These are phyloP conservation scores for Simalia tracyae DNA, from an alignment of 2,797 vertebrate genomes.

Conservation along the genomic window DNA sequence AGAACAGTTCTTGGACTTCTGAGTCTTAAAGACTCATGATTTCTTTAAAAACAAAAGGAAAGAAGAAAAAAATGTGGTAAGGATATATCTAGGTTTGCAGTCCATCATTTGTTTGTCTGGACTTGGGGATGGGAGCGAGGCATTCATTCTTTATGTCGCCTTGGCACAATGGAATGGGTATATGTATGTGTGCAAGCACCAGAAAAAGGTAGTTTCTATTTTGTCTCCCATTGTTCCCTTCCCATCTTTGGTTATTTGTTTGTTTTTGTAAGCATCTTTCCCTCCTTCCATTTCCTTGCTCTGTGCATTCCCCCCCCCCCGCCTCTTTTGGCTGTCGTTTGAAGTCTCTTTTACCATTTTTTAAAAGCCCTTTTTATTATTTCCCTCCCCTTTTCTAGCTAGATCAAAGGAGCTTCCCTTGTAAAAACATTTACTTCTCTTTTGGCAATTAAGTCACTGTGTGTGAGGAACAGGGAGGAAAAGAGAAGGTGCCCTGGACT, in stretches of 20 bases:
- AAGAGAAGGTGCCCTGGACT: neutral
- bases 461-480: neutral
- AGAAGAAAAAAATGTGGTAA: neutral
- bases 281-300: neutral
- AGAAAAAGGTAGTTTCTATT: neutral
- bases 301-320: neutral
- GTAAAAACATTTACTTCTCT: conserved; percentile 26
- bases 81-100: conserved; percentile 2
- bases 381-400: neutral
- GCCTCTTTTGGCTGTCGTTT: neutral
- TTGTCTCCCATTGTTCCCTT: neutral
- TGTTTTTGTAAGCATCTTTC: neutral
- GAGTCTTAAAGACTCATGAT: neutral
- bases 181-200: neutral
- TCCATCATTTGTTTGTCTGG: conserved; percentile 7
- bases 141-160: neutral
- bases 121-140: neutral
- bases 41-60: too few relatives aligned
- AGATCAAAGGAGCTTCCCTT: neutral
- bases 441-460: neutral
- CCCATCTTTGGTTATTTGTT: neutral
- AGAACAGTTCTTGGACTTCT: conserved; percentile 6
- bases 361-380: conserved; percentile 5
- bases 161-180: neutral
- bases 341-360: conserved; percentile 7